These are phyloP conservation scores for Artibeus jamaicensis DNA, from an alignment of 2,797 vertebrate genomes.

Conservation along the genomic window DNA sequence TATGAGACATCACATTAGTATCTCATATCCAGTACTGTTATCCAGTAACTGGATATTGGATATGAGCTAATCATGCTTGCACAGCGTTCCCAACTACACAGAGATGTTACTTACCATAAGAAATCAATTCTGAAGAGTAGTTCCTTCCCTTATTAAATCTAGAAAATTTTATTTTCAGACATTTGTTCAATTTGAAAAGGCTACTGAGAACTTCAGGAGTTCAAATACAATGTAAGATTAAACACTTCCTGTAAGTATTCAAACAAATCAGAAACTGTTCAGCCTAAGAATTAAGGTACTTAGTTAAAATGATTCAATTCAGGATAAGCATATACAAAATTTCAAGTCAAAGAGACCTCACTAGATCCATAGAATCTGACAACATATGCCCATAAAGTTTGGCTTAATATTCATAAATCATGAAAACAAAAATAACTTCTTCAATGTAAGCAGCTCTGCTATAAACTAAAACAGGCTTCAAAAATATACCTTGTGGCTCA, in stretches of 20 bases:
- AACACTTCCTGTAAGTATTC: background rate
- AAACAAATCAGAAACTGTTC: constrained; percentile 24
- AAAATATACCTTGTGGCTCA: constrained; percentile 17
- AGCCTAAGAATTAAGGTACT: constrained; percentile 4
- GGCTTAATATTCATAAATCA: constrained; percentile 43
- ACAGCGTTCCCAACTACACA: constrained; percentile 6
- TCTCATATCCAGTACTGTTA: background rate
- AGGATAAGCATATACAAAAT: constrained; percentile 34
- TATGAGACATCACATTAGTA: background rate
- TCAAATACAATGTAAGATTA: constrained; percentile 36
- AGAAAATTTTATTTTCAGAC: constrained; percentile 57
- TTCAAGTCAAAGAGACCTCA: constrained; percentile 30
- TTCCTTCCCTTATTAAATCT: constrained; percentile 43
- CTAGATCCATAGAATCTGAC: background rate
- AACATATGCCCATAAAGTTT: constrained; percentile 8
- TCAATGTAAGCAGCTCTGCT: constrained; percentile 21
- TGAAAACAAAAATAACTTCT: background rate
- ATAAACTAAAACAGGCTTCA: constrained; percentile 27
- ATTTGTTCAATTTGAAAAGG: constrained; percentile 37
- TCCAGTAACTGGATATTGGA: background rate
- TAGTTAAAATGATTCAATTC: constrained; percentile 37
- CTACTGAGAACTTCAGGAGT: constrained; percentile 36
- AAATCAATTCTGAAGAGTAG: constrained; percentile 51
- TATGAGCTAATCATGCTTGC: background rate
- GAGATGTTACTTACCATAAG: background rate